These are phyloP conservation scores for Pachyseris speciosa DNA, from an alignment of 64 coral and sea anemone species.

Conservation along the genomic window DNA sequence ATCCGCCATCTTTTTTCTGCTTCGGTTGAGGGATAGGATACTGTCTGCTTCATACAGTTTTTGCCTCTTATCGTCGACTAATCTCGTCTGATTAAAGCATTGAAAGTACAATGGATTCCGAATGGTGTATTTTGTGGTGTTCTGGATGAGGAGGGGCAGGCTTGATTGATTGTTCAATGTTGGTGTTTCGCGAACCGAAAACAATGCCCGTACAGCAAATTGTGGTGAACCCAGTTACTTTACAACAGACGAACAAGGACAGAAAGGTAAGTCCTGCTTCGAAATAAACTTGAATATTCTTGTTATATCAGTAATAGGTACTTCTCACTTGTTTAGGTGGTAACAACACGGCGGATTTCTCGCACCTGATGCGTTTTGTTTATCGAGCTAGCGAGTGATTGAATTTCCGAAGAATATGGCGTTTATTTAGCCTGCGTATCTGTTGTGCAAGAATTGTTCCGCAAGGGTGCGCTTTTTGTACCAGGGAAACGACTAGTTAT, in stretches of 20 bases:
- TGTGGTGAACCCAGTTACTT: slow-evolving; percentile 80
- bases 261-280: slow-evolving; percentile 72
- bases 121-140: neutral
- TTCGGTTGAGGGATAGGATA: neutral
- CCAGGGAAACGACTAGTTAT: neutral
- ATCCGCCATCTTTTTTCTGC: slow-evolving; percentile 33
- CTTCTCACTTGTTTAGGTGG: neutral
- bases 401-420: neutral
- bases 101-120: neutral
- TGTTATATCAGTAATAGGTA: neutral
- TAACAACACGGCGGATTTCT: neutral
- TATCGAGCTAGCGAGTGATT: neutral
- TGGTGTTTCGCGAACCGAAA: slow-evolving; percentile 36
- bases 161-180: slow-evolving; percentile 15
- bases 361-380: neutral
- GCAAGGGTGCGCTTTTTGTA: neutral
- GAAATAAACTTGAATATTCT: neutral
- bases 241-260: slow-evolving; percentile 87
- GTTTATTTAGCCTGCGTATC: neutral
- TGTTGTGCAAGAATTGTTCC: neutral
- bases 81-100: neutral
- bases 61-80: neutral
- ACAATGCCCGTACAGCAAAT: slow-evolving; percentile 95
- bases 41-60: neutral
- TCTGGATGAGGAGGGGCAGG: slow-evolving; percentile 6